Evolutionary conservation across 2,113 vertebrate genomes (phyloP).

Genomic region (Chelonoidis abingdonii): DNA sequence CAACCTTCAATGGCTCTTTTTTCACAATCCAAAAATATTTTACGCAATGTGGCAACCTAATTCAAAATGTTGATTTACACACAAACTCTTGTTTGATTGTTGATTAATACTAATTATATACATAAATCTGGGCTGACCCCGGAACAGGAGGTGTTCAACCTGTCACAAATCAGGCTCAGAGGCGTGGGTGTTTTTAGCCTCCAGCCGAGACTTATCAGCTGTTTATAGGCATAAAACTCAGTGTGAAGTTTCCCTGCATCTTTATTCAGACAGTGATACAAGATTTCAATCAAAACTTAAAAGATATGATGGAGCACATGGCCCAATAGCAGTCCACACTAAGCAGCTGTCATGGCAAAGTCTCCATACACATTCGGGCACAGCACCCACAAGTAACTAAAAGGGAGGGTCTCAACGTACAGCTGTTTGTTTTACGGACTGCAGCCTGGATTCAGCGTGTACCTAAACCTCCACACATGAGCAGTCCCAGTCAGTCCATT

Average conservation of each 20-base stretch:
- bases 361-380: background rate
- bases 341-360: background rate
- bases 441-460: background rate
- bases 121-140: slow-evolving; percentile 46
- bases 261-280: background rate
- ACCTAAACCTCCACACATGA: background rate
- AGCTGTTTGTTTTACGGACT: background rate
- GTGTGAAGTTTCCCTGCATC: background rate
- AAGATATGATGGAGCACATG: background rate
- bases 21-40: slow-evolving; percentile 32
- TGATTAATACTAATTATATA: slow-evolving; percentile 47
- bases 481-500: background rate
- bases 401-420: background rate
- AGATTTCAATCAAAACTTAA: background rate
- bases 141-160: background rate
- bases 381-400: background rate
- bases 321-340: background rate
- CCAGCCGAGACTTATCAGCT: background rate
- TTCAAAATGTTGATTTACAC: slow-evolving; percentile 49
- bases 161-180: background rate
- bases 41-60: slow-evolving; percentile 44
- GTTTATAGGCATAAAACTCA: background rate
- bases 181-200: background rate
- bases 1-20: background rate
- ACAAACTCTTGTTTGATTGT: slow-evolving; percentile 8